Evolutionary conservation across 2,797 vertebrate genomes (phyloP).

Genomic region (Cuniculus paca): DNA sequence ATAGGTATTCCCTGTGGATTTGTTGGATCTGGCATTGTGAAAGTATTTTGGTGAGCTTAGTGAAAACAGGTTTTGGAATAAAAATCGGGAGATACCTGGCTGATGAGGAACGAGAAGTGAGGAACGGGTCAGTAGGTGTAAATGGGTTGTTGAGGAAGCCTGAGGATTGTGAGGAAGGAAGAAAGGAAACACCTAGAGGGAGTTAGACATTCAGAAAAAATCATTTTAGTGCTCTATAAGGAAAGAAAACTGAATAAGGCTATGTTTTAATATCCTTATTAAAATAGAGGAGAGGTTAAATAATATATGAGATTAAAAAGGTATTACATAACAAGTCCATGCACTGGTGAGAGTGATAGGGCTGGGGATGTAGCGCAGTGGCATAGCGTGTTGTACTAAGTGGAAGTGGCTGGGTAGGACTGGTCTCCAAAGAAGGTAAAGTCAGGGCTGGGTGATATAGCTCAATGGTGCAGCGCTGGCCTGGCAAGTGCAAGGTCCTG

Average conservation of each 20-base stretch:
- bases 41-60: constrained; percentile 29
- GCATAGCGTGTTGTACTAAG: background rate
- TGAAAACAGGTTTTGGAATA: constrained; percentile 43
- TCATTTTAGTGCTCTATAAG: constrained; percentile 14
- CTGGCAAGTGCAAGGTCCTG: no score
- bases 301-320: constrained; percentile 18
- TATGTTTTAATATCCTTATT: constrained; percentile 2
- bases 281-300: constrained; percentile 37
- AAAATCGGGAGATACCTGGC: constrained; percentile 5
- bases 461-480: no score
- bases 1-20: background rate
- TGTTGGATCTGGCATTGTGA: background rate
- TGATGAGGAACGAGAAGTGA: constrained; percentile 47
- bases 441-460: no score
- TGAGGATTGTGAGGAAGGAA: background rate
- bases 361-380: no score
- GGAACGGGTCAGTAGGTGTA: background rate
- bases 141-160: constrained; percentile 29
- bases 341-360: no score
- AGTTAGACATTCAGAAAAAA: background rate
- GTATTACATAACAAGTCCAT: background rate
- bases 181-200: background rate
- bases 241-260: constrained; percentile 17
- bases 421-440: background rate
- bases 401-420: background rate